Conservation (phyloP, 2,113 vertebrate species). For the Paedocypris sp. region DNA sequence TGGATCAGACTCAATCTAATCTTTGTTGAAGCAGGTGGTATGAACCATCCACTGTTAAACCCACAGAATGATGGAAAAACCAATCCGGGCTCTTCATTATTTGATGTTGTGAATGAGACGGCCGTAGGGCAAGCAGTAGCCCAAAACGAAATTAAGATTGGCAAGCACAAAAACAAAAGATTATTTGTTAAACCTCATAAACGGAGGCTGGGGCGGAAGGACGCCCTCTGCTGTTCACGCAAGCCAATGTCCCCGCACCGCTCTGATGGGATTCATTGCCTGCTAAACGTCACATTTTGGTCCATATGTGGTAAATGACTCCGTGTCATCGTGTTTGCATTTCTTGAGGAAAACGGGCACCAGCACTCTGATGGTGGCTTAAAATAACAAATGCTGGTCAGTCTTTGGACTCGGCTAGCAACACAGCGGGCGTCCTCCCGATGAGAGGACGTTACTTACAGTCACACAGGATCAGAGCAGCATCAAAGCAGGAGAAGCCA, state of each 20-base stretch:
- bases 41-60: background rate
- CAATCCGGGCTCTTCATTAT: background rate
- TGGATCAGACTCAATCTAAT: slow-evolving; percentile 11
- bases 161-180: background rate
- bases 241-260: background rate
- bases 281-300: background rate
- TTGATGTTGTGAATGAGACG: background rate
- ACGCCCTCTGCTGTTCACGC: slow-evolving; percentile 28
- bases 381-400: slow-evolving; percentile 27
- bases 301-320: slow-evolving; percentile 19
- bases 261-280: background rate
- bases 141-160: background rate
- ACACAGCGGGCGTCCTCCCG: slow-evolving; percentile 11
- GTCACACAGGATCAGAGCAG: slow-evolving; percentile 34
- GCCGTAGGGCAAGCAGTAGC: no score
- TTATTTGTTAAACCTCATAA: background rate
- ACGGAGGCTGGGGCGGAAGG: background rate
- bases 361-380: slow-evolving; percentile 13
- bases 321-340: slow-evolving; percentile 2
- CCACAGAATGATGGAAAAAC: no score
- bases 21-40: slow-evolving; percentile 19
- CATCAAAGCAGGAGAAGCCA: slow-evolving; percentile 27
- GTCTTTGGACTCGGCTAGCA: slow-evolving; percentile 9
- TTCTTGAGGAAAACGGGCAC: background rate
- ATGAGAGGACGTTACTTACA: slow-evolving; percentile 16